A percentile compares a stretch with the other conserved stretches of the same genome.
These are phyloP conservation scores for Tinea semifulvella DNA, from an alignment of 2,888 invertebrate species.

Conservation along the genomic window DNA sequence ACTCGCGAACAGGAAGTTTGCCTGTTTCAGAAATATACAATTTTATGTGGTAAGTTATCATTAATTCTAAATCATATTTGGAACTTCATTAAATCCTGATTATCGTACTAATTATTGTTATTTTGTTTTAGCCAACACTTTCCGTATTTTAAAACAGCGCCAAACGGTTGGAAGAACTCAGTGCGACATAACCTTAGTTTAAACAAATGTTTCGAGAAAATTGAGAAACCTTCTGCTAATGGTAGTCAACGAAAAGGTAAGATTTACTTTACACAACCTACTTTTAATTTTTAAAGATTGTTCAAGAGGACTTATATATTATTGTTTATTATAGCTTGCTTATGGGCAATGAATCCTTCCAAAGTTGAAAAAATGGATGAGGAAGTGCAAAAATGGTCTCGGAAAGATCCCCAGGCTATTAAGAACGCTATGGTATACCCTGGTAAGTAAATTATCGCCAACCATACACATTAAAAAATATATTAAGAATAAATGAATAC, in stretches of 20 bases:
- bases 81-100: conserved; percentile 10
- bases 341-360: conserved; percentile 97
- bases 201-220: conserved; percentile 98
- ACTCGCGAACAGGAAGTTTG: conserved; percentile 91
- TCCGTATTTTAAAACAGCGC: conserved; percentile 98
- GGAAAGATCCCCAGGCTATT: conserved; percentile 93
- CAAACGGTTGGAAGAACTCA: conserved; percentile 99
- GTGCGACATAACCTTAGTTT: conserved; percentile 96
- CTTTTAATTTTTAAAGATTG: not conserved
- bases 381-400: conserved; percentile 96
- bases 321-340: conserved; percentile 67
- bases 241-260: conserved; percentile 82
- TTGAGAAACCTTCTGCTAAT: conserved; percentile 91
- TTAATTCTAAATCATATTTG: conserved; percentile 4
- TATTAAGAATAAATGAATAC: no score
- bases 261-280: not conserved
- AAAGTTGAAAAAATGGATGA: conserved; percentile 98
- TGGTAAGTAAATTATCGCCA: conserved; percentile 57
- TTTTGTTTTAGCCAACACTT: conserved; percentile 86
- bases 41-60: conserved; percentile 89
- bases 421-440: conserved; percentile 95
- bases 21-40: conserved; percentile 99
- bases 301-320: not conserved
- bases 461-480: no score
- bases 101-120: not conserved